These are phyloP conservation scores for Deroplatys truncata DNA, from an alignment of 2,888 invertebrate species.

Conservation along the genomic window DNA sequence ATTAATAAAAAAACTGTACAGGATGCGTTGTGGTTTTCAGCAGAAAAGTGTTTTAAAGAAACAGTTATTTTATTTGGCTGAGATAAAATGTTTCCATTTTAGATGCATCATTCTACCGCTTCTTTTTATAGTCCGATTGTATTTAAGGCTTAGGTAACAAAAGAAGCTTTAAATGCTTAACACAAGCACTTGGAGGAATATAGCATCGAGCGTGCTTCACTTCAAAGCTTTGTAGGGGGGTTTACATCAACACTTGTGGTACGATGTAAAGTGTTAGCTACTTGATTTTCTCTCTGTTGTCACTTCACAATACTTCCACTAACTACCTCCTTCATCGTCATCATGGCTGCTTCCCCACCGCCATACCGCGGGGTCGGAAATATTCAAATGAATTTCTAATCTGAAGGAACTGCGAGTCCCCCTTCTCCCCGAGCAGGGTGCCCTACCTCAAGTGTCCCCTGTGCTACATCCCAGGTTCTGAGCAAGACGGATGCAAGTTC, in stretches of 20 bases:
- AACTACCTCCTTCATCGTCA: conserved; percentile 15
- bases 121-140: not conserved
- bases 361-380: conserved; percentile 42
- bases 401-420: conserved; percentile 36
- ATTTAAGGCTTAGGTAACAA: not conserved
- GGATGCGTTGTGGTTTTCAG: too few relatives aligned
- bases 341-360: not conserved
- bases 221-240: not conserved
- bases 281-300: conserved; percentile 26
- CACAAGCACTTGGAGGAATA: not conserved
- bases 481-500: not conserved
- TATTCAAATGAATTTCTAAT: conserved; percentile 53
- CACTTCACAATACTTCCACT: conserved; percentile 23
- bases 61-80: too few relatives aligned
- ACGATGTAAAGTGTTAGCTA: conserved; percentile 20
- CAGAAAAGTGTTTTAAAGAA: too few relatives aligned
- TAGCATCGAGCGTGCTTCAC: not conserved
- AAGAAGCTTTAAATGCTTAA: not conserved
- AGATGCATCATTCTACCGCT: not conserved
- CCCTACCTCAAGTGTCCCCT: not conserved
- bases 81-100: not conserved
- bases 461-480: not conserved
- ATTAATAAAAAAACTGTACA: too few relatives aligned
- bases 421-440: not conserved
- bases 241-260: not conserved